Percentiles rank a stretch among this genome's conserved stretches.
These are phyloP conservation scores for Scaptodrosophila lebanonensis DNA, from an alignment of 1,140 invertebrate genomes.

Conservation along the genomic window DNA sequence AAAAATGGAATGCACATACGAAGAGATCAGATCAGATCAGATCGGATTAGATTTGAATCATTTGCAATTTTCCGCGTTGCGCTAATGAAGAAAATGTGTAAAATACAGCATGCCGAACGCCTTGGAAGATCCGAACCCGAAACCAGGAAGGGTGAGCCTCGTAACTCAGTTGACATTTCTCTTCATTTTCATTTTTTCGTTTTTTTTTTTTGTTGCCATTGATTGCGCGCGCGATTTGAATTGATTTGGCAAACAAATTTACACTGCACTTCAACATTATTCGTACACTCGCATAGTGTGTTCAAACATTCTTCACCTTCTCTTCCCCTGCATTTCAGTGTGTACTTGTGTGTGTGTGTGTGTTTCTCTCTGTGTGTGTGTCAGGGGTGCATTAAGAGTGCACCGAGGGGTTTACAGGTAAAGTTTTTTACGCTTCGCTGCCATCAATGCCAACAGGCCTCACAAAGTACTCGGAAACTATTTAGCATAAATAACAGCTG, in stretches of 20 bases:
- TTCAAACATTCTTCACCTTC: too few relatives aligned
- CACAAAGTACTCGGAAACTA: too few relatives aligned
- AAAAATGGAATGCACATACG: neutral
- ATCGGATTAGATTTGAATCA: constrained; percentile 59
- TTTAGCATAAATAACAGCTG: too few relatives aligned
- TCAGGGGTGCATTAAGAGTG: too few relatives aligned
- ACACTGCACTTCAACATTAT: constrained; percentile 30
- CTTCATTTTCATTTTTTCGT: neutral
- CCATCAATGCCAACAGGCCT: too few relatives aligned
- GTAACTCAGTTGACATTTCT: constrained; percentile 12
- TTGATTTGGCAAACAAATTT: constrained; percentile 64
- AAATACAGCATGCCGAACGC: constrained; percentile 4
- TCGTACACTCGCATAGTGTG: too few relatives aligned
- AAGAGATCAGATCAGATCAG: neutral
- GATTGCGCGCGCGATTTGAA: constrained; percentile 12
- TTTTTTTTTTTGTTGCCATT: neutral
- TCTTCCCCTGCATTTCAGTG: too few relatives aligned
- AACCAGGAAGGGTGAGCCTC: constrained; percentile 22
- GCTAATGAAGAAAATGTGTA: constrained; percentile 37
- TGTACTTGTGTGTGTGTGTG: too few relatives aligned
- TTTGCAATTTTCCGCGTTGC: constrained; percentile 71
- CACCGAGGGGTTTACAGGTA: too few relatives aligned
- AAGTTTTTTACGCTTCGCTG: too few relatives aligned
- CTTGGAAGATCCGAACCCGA: constrained; percentile 12
- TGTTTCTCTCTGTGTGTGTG: too few relatives aligned